Evolutionary conservation across 2,888 invertebrate genomes (phyloP), one percentile per base, ranked within the genome.

Genomic region (Gari tellinella): DNA sequence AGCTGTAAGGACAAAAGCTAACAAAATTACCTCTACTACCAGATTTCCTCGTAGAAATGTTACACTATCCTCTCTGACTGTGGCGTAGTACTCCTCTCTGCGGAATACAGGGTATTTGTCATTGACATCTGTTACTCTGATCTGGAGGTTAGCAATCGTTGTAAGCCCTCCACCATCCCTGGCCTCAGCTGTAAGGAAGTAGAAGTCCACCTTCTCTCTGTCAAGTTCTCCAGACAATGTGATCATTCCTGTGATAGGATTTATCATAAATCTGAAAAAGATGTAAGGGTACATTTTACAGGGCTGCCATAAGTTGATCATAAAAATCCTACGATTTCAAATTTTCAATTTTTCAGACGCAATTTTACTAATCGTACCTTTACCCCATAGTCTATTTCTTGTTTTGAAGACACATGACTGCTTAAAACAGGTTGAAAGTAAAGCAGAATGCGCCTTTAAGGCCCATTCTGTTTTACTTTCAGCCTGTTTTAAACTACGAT

Each of bases 171-270:
- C 96, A 0, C 96, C 96, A 88, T 97, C 97, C 75, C 94, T 94
- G 0, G 96, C 97, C 75, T 96, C 95, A 60, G 96, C 93, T 0
- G 95, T 96, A 65, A 97, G 91, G 67, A 96, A 96, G 80, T 95
- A 97, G 67, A 95, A 95, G 82, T 95, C 95, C 82, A 96, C 96
- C 14, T 94, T 94, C 89, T 97, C 97, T 87, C 96, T 96, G 89
- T 97, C 96, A 51, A 97, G 91, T 14, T 60, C 68, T 19, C 83
- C 86, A 12, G 65, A 93, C 0, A 96, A 94, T 69, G 93, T 95
- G 10, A 97, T 90, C 7, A 95, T 95, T 0, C 97, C 97, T 12
- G 93, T 94, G 45, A 91, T 92, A 0, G 93, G 92, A 86, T 96
- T 94, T 0, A 96, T 95, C 40, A 93, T 93, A 87, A 97, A 97